Conservation (phyloP, 2,888 invertebrate species). For the Lasioglossum marginatum region DNA sequence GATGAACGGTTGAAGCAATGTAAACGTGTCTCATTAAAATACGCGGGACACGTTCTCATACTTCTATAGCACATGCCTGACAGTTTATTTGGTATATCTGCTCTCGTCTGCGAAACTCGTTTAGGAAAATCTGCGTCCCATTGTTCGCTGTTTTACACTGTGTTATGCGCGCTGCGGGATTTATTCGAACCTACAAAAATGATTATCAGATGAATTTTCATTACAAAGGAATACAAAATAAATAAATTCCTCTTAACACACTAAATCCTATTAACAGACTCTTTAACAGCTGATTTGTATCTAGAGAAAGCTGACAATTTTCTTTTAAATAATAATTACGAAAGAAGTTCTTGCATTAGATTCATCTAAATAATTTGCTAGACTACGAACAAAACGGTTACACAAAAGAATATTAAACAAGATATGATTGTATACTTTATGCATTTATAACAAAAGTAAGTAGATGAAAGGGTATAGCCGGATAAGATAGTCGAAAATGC, state of each 20-base stretch:
- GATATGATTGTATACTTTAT: no score
- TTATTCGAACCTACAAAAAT: not conserved
- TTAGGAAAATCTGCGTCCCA: not conserved
- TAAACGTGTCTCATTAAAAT: slow-evolving; percentile 9
- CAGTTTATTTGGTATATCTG: not conserved
- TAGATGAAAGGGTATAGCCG: no score
- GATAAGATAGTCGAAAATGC: no score
- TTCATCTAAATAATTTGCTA: no score
- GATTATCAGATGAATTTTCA: not conserved
- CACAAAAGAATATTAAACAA: no score
- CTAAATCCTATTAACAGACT: no score
- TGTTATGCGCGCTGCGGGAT: not conserved
- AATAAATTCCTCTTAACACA: not conserved
- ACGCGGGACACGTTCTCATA: not conserved
- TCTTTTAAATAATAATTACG: no score
- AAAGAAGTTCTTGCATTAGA: no score
- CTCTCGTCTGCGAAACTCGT: not conserved
- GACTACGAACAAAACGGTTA: no score
- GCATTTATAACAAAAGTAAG: no score
- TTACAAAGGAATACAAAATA: not conserved
- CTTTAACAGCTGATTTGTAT: not conserved
- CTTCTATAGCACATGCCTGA: not conserved
- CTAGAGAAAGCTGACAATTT: no score
- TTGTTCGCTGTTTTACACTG: not conserved
- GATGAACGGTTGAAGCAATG: slow-evolving; percentile 3